Conservation (phyloP, 2,888 invertebrate species). For the Agrochola circellaris region DNA sequence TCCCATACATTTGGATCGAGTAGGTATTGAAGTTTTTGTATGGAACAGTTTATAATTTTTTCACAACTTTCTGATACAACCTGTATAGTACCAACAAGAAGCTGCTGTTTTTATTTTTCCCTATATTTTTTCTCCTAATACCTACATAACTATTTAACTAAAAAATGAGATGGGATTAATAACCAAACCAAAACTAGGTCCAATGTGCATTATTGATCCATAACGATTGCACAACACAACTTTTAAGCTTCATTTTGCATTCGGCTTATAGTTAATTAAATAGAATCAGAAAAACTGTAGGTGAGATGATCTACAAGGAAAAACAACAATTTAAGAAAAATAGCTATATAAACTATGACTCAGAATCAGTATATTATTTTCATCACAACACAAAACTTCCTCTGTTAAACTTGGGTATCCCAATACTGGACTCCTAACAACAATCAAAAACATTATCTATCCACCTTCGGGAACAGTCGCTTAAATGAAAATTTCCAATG, state of each 20-base stretch:
- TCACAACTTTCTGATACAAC: too few relatives aligned
- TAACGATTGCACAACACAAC: not conserved
- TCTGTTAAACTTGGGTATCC: not conserved
- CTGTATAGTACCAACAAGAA: not conserved
- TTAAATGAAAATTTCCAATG: not conserved
- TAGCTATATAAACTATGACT: not conserved
- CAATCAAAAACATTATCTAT: not conserved
- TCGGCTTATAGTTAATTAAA: constrained; percentile 15
- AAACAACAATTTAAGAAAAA: not conserved
- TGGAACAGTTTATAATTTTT: too few relatives aligned
- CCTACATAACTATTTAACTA: not conserved
- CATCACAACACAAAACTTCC: not conserved
- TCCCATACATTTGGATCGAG: too few relatives aligned
- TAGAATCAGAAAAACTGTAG: constrained; percentile 18
- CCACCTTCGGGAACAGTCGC: not conserved
- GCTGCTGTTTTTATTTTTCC: not conserved
- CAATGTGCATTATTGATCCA: not conserved
- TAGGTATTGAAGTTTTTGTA: too few relatives aligned
- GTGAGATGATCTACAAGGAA: not conserved
- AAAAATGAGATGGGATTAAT: not conserved
- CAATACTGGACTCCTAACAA: not conserved
- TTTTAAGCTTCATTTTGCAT: not conserved
- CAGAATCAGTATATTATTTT: not conserved
- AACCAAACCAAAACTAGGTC: constrained; percentile 8
- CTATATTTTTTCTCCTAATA: not conserved